phyloP scores from a whole-genome alignment of 2,797 vertebrate genomes.

The Pelodytes ibericus region DNA sequence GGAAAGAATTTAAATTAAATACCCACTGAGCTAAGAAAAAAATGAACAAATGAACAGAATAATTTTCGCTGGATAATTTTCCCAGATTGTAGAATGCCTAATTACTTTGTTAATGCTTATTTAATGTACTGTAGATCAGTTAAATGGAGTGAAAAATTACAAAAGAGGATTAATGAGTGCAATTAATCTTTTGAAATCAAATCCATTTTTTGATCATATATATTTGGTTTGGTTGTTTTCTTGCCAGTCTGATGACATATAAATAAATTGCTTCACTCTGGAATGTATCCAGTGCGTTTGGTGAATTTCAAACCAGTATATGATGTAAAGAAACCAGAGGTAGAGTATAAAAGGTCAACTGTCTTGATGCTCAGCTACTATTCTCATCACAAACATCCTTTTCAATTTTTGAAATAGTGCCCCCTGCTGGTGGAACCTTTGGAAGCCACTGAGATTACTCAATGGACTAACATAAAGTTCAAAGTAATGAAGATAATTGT shows the following conservation, averaged over 20 bases:
- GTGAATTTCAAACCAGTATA: too few relatives aligned
- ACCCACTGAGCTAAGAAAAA: constrained; percentile 36
- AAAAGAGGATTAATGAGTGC: constrained; percentile 55
- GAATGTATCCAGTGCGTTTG: too few relatives aligned
- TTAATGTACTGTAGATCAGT: constrained; percentile 56
- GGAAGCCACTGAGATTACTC: too few relatives aligned
- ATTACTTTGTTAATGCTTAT: constrained; percentile 55
- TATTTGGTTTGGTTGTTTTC: constrained; percentile 2
- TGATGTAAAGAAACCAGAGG: too few relatives aligned
- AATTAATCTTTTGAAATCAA: constrained; percentile 55
- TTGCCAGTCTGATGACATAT: not conserved
- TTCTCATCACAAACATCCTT: too few relatives aligned
- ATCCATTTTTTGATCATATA: constrained; percentile 42
- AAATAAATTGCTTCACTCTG: not conserved
- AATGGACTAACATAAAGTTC: too few relatives aligned
- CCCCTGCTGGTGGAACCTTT: too few relatives aligned
- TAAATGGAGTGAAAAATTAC: constrained; percentile 58
- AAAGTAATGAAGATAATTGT: too few relatives aligned
- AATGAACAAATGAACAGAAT: constrained; percentile 34
- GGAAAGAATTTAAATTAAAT: constrained; percentile 41
- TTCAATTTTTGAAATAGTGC: too few relatives aligned
- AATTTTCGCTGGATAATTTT: constrained; percentile 40
- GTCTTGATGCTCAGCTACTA: too few relatives aligned
- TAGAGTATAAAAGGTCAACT: too few relatives aligned
- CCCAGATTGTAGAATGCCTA: constrained; percentile 47